Percentiles rank a stretch among this genome's conserved stretches.
These are phyloP conservation scores for Drosophila santomea DNA, from an alignment of 1,140 invertebrate species.

Conservation along the genomic window DNA sequence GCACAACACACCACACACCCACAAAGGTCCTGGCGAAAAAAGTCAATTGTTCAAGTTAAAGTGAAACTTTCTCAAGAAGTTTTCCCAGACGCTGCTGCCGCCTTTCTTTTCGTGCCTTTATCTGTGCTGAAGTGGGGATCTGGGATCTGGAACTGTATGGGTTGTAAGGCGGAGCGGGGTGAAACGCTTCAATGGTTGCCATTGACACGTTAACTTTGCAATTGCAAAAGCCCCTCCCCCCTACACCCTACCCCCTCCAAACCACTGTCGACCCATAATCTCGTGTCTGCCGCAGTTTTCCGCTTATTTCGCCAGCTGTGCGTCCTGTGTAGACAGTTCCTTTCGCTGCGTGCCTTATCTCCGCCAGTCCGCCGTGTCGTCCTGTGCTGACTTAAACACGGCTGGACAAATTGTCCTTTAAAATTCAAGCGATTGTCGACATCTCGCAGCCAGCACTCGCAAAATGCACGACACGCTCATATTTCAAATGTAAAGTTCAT, in stretches of 20 bases:
- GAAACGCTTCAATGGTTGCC: constrained; percentile 63
- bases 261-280: not conserved
- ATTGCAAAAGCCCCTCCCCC: constrained; percentile 47
- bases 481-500: constrained; percentile 76
- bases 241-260: not conserved
- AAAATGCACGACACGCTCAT: constrained; percentile 53
- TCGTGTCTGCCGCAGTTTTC: constrained; percentile 70
- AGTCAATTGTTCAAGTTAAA: constrained; percentile 82
- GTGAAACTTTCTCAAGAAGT: constrained; percentile 79
- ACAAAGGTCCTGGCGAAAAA: constrained; percentile 21
- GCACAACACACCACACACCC: constrained; percentile 32
- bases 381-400: constrained; percentile 45
- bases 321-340: constrained; percentile 68
- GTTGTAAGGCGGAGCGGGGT: not conserved
- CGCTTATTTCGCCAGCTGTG: constrained; percentile 69
- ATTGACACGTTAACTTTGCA: constrained; percentile 82
- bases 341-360: constrained; percentile 77
- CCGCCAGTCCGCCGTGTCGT: constrained; percentile 57
- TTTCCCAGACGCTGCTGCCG: constrained; percentile 61
- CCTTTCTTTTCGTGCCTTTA: constrained; percentile 73
- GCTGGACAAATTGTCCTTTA: constrained; percentile 45
- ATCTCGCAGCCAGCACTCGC: not conserved
- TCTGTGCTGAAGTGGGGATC: constrained; percentile 32
- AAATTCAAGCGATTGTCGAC: constrained; percentile 34
- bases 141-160: not conserved